Conservation (phyloP, 2,797 vertebrate species). For the Botia almorhae region DNA sequence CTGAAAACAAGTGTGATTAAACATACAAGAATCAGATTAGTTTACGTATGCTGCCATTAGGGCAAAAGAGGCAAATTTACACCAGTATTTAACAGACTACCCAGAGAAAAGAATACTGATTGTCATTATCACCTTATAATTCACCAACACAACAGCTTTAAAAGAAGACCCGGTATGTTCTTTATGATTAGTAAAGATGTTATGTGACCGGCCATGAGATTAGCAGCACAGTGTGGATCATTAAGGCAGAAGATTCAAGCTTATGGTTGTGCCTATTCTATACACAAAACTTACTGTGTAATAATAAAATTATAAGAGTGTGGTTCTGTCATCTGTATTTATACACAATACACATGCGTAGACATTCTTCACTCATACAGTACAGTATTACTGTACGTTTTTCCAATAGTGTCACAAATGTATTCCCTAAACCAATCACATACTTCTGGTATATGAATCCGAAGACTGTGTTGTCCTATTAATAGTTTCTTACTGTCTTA, state of each 20-base stretch:
- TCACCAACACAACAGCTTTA: not conserved
- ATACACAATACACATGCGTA: not conserved
- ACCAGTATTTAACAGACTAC: slow-evolving; percentile 30
- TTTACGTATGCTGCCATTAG: slow-evolving; percentile 4
- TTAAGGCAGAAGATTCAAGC: slow-evolving; percentile 70
- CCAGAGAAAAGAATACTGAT: slow-evolving; percentile 34
- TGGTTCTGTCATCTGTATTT: too few species aligned
- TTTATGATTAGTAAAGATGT: slow-evolving; percentile 31
- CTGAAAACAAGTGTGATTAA: not conserved
- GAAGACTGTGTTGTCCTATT: not conserved
- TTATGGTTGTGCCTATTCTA: slow-evolving; percentile 17
- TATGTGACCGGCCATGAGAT: slow-evolving; percentile 49
- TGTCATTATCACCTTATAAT: slow-evolving; percentile 36
- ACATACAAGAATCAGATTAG: slow-evolving; percentile 11
- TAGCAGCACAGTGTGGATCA: slow-evolving; percentile 68
- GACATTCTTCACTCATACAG: too few species aligned
- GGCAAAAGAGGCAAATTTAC: too few species aligned
- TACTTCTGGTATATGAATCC: not conserved
- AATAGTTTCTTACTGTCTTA: too few species aligned
- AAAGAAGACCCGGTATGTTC: not conserved
- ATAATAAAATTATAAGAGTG: not conserved
- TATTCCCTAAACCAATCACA: slow-evolving; percentile 6
- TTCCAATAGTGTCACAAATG: not conserved
- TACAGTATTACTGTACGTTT: not conserved
- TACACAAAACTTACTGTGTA: not conserved